phyloP scores from a whole-genome alignment of 2,888 invertebrate genomes.

The Trachelus iudaicus region DNA sequence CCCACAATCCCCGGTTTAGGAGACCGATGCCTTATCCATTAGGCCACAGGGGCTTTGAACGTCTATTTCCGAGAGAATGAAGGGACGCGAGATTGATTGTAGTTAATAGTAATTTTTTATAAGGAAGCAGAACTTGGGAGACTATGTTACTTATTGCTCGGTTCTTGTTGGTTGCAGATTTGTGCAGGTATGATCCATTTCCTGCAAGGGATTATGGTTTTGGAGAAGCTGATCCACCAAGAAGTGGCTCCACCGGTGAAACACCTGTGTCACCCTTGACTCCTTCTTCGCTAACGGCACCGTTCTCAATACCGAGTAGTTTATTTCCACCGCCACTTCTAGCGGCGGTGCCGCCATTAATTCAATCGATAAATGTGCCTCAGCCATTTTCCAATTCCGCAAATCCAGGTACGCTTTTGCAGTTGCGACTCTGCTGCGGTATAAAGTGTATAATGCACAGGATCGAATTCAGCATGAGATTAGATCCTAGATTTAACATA shows the following conservation, averaged over 20 bases:
- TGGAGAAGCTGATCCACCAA: constrained; percentile 31
- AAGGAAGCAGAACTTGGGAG: background rate
- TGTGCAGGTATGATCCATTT: constrained; percentile 40
- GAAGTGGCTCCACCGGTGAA: constrained; percentile 26
- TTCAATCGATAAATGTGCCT: constrained; percentile 41
- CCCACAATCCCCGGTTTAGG: constrained; percentile 88
- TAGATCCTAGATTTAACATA: too few relatives aligned
- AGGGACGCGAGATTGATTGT: background rate
- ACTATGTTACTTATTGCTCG: background rate
- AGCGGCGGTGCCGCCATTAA: constrained; percentile 41
- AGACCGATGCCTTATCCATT: constrained; percentile 88
- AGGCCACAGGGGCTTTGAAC: constrained; percentile 80
- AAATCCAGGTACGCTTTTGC: constrained; percentile 25
- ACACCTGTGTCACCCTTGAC: constrained; percentile 34
- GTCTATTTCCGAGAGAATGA: background rate
- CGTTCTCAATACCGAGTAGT: constrained; percentile 37
- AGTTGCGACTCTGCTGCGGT: too few relatives aligned
- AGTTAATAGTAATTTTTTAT: background rate
- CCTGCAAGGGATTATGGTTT: constrained; percentile 33
- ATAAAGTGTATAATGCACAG: too few relatives aligned
- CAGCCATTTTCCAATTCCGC: constrained; percentile 36
- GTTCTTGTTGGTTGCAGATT: constrained; percentile 25
- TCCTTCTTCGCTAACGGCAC: constrained; percentile 28
- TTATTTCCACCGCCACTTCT: constrained; percentile 41
- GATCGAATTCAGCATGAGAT: too few relatives aligned